Evolutionary conservation across 2,797 vertebrate species (phyloP).

Genomic region (Loriculus beryllinus): DNA sequence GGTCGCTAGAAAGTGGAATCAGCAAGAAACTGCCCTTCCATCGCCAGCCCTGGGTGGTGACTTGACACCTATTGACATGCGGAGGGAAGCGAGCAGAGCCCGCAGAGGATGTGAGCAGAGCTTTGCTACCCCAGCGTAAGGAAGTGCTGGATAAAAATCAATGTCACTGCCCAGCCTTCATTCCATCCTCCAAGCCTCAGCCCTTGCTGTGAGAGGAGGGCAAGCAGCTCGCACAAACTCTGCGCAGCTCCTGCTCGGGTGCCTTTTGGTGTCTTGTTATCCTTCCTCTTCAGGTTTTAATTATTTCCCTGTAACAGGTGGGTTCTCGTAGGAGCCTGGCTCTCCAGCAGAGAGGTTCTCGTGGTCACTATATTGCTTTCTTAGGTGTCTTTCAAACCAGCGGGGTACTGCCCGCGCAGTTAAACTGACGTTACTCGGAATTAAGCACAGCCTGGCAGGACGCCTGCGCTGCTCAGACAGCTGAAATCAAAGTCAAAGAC

Average conservation of each 20-base stretch:
- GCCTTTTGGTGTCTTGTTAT: neutral
- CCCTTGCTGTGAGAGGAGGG: neutral
- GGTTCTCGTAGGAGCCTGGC: neutral
- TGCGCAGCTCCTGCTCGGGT: neutral
- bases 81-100: neutral
- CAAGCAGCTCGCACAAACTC: fast-evolving
- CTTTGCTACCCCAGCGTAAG: neutral
- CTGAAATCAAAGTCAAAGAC: neutral
- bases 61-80: conserved; percentile 21
- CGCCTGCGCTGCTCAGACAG: neutral
- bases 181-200: neutral
- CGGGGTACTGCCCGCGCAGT: neutral
- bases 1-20: neutral
- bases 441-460: conserved; percentile 15
- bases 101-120: neutral
- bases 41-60: neutral
- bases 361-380: conserved; percentile 24
- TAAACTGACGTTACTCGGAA: neutral
- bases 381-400: conserved; percentile 48
- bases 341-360: conserved; percentile 39
- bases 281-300: conserved; percentile 33
- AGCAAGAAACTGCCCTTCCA: neutral
- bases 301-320: conserved; percentile 21
- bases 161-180: neutral
- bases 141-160: neutral